Conservation (phyloP, 2,797 vertebrate genomes). For the Champsocephalus esox region DNA sequence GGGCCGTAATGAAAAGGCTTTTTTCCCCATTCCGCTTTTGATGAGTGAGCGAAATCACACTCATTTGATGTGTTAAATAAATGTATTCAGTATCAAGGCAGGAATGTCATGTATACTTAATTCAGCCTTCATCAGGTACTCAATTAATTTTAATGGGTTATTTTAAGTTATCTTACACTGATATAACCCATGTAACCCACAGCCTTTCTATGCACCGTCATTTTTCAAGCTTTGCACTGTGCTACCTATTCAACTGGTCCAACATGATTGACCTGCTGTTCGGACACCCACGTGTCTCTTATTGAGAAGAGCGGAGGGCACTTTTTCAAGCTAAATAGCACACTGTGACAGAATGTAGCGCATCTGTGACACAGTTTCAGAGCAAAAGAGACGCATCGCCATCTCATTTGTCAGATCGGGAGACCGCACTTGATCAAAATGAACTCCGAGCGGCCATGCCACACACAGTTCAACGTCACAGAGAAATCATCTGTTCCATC, state of each 20-base stretch:
- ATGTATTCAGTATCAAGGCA: conserved; percentile 31
- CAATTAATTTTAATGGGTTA: conserved; percentile 9
- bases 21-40: conserved; percentile 22
- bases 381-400: conserved; percentile 71
- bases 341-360: conserved; percentile 50
- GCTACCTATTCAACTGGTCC: conserved; percentile 26
- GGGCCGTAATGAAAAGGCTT: conserved; percentile 36
- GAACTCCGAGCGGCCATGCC: conserved; percentile 23
- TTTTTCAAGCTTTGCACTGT: conserved; percentile 27
- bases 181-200: neutral
- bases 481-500: conserved; percentile 41
- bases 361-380: conserved; percentile 69
- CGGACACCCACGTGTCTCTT: conserved; percentile 45
- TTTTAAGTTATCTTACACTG: conserved; percentile 14
- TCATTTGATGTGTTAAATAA: conserved; percentile 28
- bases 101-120: conserved; percentile 11
- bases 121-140: conserved; percentile 8
- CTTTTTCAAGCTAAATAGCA: conserved; percentile 53
- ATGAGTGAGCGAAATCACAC: conserved; percentile 21
- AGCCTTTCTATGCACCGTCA: conserved; percentile 7
- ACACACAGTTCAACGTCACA: conserved; percentile 26
- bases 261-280: conserved; percentile 47
- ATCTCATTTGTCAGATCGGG: conserved; percentile 55
- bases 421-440: conserved; percentile 39
- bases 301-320: conserved; percentile 53